Conservation (phyloP, 35 echinoderm and acorn worm species). For the Apostichopus parvimensis region DNA sequence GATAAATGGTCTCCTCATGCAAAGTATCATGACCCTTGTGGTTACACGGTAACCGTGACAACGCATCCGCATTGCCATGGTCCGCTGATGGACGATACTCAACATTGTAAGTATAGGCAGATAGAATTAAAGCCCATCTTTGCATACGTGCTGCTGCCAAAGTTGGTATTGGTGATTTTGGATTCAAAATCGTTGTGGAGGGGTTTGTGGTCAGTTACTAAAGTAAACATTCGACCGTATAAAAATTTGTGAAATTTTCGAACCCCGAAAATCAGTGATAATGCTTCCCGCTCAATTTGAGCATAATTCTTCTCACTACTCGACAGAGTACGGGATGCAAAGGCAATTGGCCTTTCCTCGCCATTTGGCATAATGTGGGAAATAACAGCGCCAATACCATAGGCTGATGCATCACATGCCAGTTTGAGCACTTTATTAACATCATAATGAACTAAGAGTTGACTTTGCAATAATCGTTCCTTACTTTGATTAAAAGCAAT, state of each 20-base stretch:
- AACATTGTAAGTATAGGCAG: slow-evolving; percentile 29
- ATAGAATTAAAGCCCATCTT: slow-evolving; percentile 73
- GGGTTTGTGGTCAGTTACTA: slow-evolving; percentile 70
- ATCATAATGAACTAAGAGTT: slow-evolving; percentile 75
- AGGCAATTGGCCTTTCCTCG: slow-evolving; percentile 64
- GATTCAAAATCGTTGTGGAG: slow-evolving; percentile 41
- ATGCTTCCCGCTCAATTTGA: slow-evolving; percentile 68
- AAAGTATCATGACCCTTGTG: neutral
- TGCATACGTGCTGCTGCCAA: slow-evolving; percentile 66
- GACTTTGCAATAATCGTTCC: neutral
- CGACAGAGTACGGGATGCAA: slow-evolving; percentile 63
- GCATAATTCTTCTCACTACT: slow-evolving; percentile 74
- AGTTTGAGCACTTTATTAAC: slow-evolving; percentile 26
- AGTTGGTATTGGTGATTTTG: slow-evolving; percentile 52
- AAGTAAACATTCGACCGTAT: slow-evolving; percentile 52
- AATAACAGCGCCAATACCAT: slow-evolving; percentile 65
- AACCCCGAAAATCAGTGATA: slow-evolving; percentile 64
- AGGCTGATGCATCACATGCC: slow-evolving; percentile 68
- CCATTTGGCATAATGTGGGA: slow-evolving; percentile 64
- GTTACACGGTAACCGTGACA: slow-evolving; percentile 35
- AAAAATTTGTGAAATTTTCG: slow-evolving; percentile 46
- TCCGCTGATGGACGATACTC: slow-evolving; percentile 28
- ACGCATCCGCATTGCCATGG: slow-evolving; percentile 34
- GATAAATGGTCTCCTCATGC: neutral
- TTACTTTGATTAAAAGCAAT: slow-evolving; percentile 55